Evolutionary conservation across 2,797 vertebrate species (phyloP).

Genomic region (Anguilla marmorata): DNA sequence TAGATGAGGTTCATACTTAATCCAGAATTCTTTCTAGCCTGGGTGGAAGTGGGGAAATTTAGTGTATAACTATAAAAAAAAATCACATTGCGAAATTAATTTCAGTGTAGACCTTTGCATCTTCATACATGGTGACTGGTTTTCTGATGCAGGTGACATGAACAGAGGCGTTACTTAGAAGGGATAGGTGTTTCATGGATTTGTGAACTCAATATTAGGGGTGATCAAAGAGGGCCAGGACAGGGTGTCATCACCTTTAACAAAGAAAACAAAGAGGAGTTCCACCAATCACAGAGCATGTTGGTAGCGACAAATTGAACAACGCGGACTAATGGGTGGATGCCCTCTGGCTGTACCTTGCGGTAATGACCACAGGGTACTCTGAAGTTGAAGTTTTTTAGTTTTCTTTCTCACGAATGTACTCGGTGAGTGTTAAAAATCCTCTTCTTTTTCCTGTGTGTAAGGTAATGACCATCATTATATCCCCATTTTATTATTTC

Average conservation of each 20-base stretch:
- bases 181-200: background rate
- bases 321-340: background rate
- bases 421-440: background rate
- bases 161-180: background rate
- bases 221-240: background rate
- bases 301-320: background rate
- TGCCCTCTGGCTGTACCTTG: background rate
- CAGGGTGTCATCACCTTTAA: background rate
- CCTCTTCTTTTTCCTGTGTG: background rate
- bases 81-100: slow-evolving; percentile 30
- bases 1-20: slow-evolving; percentile 7
- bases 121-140: background rate
- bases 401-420: background rate
- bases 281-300: background rate
- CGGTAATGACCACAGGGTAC: background rate
- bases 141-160: background rate
- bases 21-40: background rate
- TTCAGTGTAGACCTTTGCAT: background rate
- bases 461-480: background rate
- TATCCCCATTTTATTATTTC: background rate
- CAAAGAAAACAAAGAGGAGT: background rate
- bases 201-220: background rate
- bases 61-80: slow-evolving; percentile 6
- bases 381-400: background rate
- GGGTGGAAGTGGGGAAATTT: slow-evolving; percentile 3